Conservation (phyloP, 2,888 invertebrate genomes). For the Zygogramma bicolorata region DNA sequence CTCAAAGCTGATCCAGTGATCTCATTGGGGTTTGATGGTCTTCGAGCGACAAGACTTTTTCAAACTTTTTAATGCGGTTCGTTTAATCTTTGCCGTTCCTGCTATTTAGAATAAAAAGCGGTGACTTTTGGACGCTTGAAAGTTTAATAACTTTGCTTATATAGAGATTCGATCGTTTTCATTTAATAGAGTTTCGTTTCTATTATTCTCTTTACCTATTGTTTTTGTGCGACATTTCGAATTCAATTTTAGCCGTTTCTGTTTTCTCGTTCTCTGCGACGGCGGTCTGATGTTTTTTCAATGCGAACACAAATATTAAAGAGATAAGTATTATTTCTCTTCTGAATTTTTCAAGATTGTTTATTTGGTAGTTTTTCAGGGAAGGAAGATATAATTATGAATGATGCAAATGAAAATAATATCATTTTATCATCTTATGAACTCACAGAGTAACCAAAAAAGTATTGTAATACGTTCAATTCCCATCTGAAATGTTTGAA, state of each 20-base stretch:
- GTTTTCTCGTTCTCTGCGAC: background rate
- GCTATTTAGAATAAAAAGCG: conserved; percentile 41
- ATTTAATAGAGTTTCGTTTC: conserved; percentile 33
- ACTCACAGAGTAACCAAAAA: no score
- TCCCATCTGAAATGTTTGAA: no score
- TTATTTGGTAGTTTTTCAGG: no score
- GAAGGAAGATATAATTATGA: no score
- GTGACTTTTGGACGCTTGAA: conserved; percentile 37
- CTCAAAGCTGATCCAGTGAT: conserved; percentile 36
- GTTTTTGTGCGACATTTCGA: conserved; percentile 14
- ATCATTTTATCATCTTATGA: no score
- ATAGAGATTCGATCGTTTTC: conserved; percentile 28
- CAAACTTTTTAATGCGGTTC: conserved; percentile 45
- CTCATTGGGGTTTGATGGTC: conserved; percentile 35
- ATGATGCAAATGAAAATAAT: no score
- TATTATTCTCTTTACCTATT: conserved; percentile 26
- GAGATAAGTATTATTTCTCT: background rate
- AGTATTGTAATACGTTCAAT: no score
- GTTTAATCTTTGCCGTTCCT: conserved; percentile 41
- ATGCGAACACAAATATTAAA: background rate
- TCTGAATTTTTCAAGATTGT: background rate
- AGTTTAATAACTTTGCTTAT: conserved; percentile 36
- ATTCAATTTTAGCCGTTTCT: background rate
- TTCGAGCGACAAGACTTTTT: conserved; percentile 34
- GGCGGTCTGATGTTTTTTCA: background rate